Evolutionary conservation across 2,888 invertebrate species (phyloP).

Genomic region (Tetropium fuscum): DNA sequence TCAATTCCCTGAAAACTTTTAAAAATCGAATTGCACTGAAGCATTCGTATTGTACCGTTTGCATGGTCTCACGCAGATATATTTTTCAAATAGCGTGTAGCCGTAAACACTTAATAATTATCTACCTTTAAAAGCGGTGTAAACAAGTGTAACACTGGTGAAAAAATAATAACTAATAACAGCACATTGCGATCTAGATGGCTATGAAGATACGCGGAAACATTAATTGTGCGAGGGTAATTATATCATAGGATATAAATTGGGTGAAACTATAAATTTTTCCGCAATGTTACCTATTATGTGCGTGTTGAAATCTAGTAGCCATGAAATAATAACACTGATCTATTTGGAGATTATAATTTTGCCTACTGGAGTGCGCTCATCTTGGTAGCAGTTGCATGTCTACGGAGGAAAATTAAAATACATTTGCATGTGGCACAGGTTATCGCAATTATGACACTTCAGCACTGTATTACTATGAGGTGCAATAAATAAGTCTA

Average conservation of each 20-base stretch:
- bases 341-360: background rate
- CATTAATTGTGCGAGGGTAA: background rate
- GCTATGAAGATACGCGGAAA: background rate
- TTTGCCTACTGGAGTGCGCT: background rate
- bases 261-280: background rate
- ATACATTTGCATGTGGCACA: background rate
- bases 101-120: too few species aligned
- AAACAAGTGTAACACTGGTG: too few species aligned
- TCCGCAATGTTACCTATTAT: background rate
- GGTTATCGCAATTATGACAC: conserved; percentile 4
- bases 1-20: too few species aligned
- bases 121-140: too few species aligned
- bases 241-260: background rate
- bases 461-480: background rate
- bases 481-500: too few species aligned
- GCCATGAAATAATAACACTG: conserved; percentile 6
- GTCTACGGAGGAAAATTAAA: background rate
- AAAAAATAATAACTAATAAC: conserved; percentile 8
- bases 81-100: too few species aligned
- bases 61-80: too few species aligned
- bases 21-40: too few species aligned
- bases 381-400: background rate
- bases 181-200: background rate
- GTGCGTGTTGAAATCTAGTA: conserved; percentile 10
- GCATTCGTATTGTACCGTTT: too few species aligned